phyloP scores from a whole-genome alignment of 2,113 vertebrate genomes.

The Uropsilus gracilis region DNA sequence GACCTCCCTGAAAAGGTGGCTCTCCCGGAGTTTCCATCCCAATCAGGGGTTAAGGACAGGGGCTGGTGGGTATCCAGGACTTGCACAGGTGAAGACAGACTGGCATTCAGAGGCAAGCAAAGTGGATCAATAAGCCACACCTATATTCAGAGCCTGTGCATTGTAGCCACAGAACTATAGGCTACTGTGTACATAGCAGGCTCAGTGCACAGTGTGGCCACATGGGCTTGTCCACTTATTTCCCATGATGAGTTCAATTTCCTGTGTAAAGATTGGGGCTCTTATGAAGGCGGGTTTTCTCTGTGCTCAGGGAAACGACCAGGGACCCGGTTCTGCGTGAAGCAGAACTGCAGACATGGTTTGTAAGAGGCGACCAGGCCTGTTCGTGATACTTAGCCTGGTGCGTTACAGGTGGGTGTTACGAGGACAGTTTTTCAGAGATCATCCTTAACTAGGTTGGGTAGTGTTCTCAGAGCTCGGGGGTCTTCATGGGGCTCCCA shows the following conservation, averaged over 20 bases:
- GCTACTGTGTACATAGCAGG: rapidly evolving
- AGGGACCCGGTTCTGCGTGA: neutral
- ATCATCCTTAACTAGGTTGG: neutral
- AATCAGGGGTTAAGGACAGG: neutral
- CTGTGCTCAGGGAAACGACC: neutral
- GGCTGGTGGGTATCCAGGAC: neutral
- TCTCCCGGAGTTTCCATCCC: neutral
- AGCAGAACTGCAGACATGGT: neutral
- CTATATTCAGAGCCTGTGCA: neutral
- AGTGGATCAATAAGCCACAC: neutral
- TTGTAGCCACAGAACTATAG: no score
- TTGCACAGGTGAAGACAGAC: neutral
- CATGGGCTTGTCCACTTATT: neutral
- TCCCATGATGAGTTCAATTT: neutral
- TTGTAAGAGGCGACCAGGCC: neutral
- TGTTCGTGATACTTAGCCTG: neutral
- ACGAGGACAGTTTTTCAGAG: neutral
- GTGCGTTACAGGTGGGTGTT: neutral
- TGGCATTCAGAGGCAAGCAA: neutral
- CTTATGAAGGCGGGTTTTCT: neutral
- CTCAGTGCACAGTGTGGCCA: neutral
- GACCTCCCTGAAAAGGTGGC: slow-evolving; percentile 48
- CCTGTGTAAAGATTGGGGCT: neutral
- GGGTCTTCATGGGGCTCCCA: neutral
- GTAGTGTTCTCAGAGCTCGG: no score